Evolutionary conservation across 2,888 invertebrate genomes (phyloP).

Genomic region (Lasioglossum zephyrum): DNA sequence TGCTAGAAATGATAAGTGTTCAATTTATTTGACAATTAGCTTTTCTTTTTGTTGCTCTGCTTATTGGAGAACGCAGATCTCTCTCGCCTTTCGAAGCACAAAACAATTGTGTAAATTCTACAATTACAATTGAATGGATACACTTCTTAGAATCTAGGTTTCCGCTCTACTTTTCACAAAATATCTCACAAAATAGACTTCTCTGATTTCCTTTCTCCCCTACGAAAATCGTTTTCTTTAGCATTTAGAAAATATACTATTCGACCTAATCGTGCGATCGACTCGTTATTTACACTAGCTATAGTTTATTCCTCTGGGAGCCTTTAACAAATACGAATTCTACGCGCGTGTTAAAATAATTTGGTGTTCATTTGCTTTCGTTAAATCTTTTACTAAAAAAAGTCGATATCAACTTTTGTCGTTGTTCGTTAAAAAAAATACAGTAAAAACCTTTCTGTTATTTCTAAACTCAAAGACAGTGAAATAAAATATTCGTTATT

Average conservation of each 20-base stretch:
- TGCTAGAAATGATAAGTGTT: neutral
- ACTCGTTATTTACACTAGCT: slow-evolving; percentile 56
- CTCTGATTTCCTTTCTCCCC: slow-evolving; percentile 38
- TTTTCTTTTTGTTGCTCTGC: neutral
- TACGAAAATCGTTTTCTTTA: slow-evolving; percentile 39
- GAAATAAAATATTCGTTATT: neutral
- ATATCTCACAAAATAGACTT: slow-evolving; percentile 65
- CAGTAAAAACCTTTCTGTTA: neutral
- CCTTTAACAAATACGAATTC: slow-evolving; percentile 24
- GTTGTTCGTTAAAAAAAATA: neutral
- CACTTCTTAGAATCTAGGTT: slow-evolving; percentile 40
- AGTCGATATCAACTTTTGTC: neutral
- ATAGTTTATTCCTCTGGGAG: slow-evolving; percentile 6
- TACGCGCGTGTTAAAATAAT: neutral
- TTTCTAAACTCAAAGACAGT: neutral
- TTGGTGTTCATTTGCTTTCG: neutral
- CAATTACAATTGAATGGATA: slow-evolving; percentile 32
- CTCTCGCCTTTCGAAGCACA: slow-evolving; percentile 27
- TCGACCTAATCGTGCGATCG: slow-evolving; percentile 33
- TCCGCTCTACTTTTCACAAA: slow-evolving; percentile 43
- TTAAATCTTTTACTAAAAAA: slow-evolving; percentile 8
- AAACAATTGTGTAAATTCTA: slow-evolving; percentile 32
- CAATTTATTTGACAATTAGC: neutral
- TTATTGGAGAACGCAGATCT: slow-evolving; percentile 12
- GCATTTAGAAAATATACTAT: slow-evolving; percentile 53